Evolutionary conservation across 2,113 vertebrate species (phyloP).

Genomic region (Lophura nycthemera): DNA sequence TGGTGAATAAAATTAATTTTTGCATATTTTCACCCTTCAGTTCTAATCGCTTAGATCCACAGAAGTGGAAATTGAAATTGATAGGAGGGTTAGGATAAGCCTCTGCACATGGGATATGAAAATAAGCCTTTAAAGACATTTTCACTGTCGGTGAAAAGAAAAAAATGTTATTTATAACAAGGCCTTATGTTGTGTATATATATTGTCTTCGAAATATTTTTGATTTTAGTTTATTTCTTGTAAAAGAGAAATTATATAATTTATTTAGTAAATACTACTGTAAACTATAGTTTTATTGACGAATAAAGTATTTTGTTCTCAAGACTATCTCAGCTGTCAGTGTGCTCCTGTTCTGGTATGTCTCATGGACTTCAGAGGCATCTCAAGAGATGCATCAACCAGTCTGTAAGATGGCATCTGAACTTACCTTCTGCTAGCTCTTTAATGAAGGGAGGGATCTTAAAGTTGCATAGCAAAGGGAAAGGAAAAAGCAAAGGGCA

Average conservation of each 20-base stretch:
- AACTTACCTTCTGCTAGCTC: neutral
- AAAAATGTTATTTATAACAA: constrained; percentile 82
- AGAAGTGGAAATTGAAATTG: constrained; percentile 54
- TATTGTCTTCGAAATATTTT: constrained; percentile 84
- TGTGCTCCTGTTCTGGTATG: neutral
- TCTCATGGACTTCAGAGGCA: neutral
- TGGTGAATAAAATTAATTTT: constrained; percentile 70
- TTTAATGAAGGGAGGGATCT: neutral
- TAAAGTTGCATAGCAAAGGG: neutral
- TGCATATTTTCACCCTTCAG: constrained; percentile 38
- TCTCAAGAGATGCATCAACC: neutral
- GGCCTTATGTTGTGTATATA: constrained; percentile 83
- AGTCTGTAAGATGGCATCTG: neutral
- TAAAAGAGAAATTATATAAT: constrained; percentile 87
- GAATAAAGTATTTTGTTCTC: constrained; percentile 88
- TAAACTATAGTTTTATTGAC: constrained; percentile 90
- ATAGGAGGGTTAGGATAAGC: constrained; percentile 56
- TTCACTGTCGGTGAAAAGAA: constrained; percentile 76
- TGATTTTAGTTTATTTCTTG: constrained; percentile 86
- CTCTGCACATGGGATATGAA: constrained; percentile 70
- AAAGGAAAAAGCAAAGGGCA: neutral
- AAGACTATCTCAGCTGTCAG: constrained; percentile 60
- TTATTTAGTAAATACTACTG: constrained; percentile 90
- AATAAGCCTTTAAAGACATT: constrained; percentile 75
- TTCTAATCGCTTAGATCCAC: constrained; percentile 62